Percentiles rank a stretch among this genome's conserved stretches.
Conservation (phyloP, 1,140 invertebrate species). For the Brachionus plicatilis region DNA sequence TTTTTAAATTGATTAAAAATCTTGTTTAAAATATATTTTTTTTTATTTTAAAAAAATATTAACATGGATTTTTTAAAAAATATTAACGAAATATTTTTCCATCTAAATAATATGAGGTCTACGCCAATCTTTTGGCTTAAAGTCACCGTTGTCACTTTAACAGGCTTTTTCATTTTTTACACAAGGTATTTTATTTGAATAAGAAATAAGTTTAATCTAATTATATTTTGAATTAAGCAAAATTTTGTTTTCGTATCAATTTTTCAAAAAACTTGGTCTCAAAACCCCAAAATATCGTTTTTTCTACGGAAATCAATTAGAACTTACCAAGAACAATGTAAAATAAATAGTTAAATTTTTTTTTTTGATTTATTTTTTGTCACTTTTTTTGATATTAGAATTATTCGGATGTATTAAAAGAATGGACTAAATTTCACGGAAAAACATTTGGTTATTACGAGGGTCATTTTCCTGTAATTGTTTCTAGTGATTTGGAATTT, state of each 20-base stretch:
- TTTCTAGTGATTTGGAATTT: slow-evolving; percentile 53
- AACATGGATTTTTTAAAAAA: not conserved
- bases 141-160: too few species aligned
- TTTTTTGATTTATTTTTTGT: not conserved
- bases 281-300: not conserved
- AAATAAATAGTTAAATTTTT: not conserved
- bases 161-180: too few species aligned
- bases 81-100: not conserved
- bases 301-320: slow-evolving; percentile 4
- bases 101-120: not conserved
- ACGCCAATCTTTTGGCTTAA: too few species aligned
- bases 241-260: not conserved
- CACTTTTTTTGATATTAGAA: not conserved
- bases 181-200: not conserved
- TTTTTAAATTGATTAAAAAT: not conserved
- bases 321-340: slow-evolving; percentile 30
- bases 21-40: not conserved
- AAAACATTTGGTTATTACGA: slow-evolving; percentile 56
- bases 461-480: slow-evolving; percentile 52
- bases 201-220: not conserved
- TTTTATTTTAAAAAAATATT: not conserved
- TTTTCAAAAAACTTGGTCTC: slow-evolving; percentile 4
- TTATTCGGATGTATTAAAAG: slow-evolving; percentile 26
- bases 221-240: not conserved
- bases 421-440: slow-evolving; percentile 55